Conservation (phyloP, 1,140 invertebrate genomes). For the Drosophila arawakana region DNA sequence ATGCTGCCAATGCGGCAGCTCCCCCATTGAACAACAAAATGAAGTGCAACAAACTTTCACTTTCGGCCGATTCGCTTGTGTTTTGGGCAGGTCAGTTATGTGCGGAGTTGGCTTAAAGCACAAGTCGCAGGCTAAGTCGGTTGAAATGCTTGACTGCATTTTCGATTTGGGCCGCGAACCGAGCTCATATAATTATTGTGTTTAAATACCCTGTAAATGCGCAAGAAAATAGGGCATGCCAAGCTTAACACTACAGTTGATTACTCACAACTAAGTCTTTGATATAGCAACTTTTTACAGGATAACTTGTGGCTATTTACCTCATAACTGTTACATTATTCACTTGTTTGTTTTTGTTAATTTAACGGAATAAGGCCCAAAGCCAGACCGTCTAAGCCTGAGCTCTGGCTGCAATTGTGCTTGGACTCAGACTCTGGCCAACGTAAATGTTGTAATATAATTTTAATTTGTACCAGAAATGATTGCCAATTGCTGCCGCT, state of each 20-base stretch:
- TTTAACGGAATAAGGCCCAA: conserved; percentile 20
- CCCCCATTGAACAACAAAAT: conserved; percentile 46
- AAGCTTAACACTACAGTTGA: background rate
- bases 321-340: background rate
- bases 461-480: conserved; percentile 82
- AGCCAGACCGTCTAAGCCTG: conserved; percentile 10
- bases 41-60: conserved; percentile 66
- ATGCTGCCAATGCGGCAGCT: conserved; percentile 76
- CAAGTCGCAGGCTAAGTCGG: conserved; percentile 25
- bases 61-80: conserved; percentile 54
- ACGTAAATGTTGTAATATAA: conserved; percentile 76
- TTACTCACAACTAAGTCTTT: background rate
- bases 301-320: background rate
- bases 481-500: conserved; percentile 74
- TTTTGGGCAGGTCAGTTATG: conserved; percentile 78
- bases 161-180: conserved; percentile 65
- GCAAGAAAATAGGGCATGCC: background rate
- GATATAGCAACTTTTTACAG: background rate
- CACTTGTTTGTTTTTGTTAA: conserved; percentile 16
- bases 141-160: conserved; percentile 71
- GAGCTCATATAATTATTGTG: conserved; percentile 68
- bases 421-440: conserved; percentile 52
- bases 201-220: conserved; percentile 40
- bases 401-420: conserved; percentile 34
- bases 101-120: conserved; percentile 36